Evolutionary conservation across 2,113 vertebrate species (phyloP), one percentile per base, ranked within the genome.

Genomic region (Anolis sagrei): DNA sequence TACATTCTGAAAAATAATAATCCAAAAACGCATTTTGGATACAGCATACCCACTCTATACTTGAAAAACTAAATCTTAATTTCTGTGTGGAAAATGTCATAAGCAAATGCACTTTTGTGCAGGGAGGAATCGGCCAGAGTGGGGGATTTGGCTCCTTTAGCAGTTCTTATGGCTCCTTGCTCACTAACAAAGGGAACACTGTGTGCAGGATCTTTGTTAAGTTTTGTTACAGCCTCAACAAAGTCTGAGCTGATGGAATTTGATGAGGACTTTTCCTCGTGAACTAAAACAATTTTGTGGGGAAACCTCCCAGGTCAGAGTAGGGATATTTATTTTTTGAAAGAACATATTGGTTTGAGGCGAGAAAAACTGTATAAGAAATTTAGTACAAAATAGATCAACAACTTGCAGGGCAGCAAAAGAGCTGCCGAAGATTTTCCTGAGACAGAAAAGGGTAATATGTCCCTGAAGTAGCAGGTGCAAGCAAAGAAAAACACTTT

Each of bases 111-210:
- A 72, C 25, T 23, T 54, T 72, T 72, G 68, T 21, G 25, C 21
- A 29, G 36, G 25, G 25, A 9, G 6, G 8, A 27, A 16, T 5
- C 48, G 16, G 14, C 29, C 14, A 5, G 58, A 11, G 21, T 25
- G 58, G 32, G 32, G 4, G n/a, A 36, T 70, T 82, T 58, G 39
- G 39, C 58, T 69, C 8, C 29, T 64, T 10, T 69, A 3, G 29
- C 44, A 70, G 32, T 81, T 29, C 25, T 29, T 81, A 49, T 51
- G 29, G 68, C n/a, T 51, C 36, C 54, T 72, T 82, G 80, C 80
- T 82, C 80, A 58, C 72, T 82, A 82, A 61, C 68, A 82, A 73
- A 39, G 49, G 69, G 51, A 51, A 82, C 49, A 39, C 68, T 82
- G 81, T 36, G 51, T n/a, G 54, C 23, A 27, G 36, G 58, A 39